A percentile compares a stretch with the other conserved stretches of the same genome.
phyloP scores from a whole-genome alignment of 2,797 vertebrate species.

The Hydrocynus forskahlii region DNA sequence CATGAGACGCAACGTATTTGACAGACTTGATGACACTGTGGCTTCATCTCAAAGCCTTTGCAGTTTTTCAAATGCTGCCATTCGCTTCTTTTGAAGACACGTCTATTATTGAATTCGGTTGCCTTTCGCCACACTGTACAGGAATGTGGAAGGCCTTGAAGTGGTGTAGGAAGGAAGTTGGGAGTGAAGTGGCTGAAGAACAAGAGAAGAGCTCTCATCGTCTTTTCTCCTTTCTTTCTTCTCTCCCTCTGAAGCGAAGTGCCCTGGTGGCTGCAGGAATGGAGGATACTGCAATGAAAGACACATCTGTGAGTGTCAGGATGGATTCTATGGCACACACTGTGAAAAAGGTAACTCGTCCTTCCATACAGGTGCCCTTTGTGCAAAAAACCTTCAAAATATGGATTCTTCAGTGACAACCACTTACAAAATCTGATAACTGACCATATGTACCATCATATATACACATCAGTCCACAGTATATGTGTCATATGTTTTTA shows the following conservation, averaged over 20 bases:
- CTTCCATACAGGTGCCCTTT: neutral
- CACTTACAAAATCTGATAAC: neutral
- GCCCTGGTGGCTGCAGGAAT: conserved; percentile 88
- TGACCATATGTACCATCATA: neutral
- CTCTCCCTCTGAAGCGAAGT: conserved; percentile 79
- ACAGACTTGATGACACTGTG: conserved; percentile 47
- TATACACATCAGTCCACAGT: neutral
- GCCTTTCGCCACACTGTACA: conserved; percentile 36
- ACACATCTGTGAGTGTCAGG: conserved; percentile 86
- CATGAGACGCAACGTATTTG: conserved; percentile 32
- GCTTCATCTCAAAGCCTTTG: conserved; percentile 51
- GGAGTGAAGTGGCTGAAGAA: conserved; percentile 28
- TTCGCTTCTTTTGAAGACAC: conserved; percentile 32
- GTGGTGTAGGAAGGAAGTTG: conserved; percentile 46
- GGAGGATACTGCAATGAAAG: conserved; percentile 87
- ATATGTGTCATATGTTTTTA: neutral
- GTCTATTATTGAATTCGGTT: conserved; percentile 40
- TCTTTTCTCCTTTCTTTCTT: conserved; percentile 28
- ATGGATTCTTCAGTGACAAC: neutral
- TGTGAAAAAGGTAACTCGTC: conserved; percentile 86
- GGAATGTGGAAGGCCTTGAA: conserved; percentile 48
- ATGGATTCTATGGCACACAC: conserved; percentile 87
- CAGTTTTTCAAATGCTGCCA: conserved; percentile 29
- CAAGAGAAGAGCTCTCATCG: conserved; percentile 32
- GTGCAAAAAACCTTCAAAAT: neutral